Evolutionary conservation across 2,797 vertebrate species (phyloP), one percentile per base, ranked within the genome.

Genomic region (Antrozous pallidus): DNA sequence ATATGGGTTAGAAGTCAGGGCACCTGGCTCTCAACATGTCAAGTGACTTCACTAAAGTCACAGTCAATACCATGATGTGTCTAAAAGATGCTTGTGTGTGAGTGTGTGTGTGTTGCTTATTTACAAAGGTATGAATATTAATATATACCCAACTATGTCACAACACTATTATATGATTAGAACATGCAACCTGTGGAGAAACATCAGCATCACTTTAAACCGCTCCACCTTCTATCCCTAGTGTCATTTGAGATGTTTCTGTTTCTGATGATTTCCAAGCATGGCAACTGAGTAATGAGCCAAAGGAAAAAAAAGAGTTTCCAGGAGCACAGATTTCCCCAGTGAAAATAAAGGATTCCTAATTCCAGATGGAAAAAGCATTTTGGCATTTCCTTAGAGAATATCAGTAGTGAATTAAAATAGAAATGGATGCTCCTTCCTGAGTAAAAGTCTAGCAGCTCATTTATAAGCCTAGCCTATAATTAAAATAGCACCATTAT

Each of bases 331-430:
- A 94, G 65, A 84, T 95, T 92, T 94, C 73, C 67, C 31, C 92
- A 90, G n/a, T 51, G 70, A 93, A 97, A 96, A 94, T 86, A 95
- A 96, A 93, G 31, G 26, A 93, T 94, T 96, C 26, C 47, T 94
- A 93, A 94, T 90, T 97, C 95, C 93, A 97, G 94, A 97, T 94
- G 95, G 96, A 90, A 96, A 58, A 96, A 58, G 79, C 54, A 95
- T 90, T 51, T 86, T 56, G 84, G 94, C 36, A 70, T 96, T 92
- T 90, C 78, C 73, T 88, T 97, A 92, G 42, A 96, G 88, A 88
- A 18, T 93, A 40, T 16, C 69, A 90, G 70, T 77, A 92, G 67
- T 91, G 80, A 85, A 87, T 94, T 96, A 94, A 97, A 95, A 65
- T 40, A 96, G 81, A 97, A 83, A 17, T 67, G 5, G 17, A 73